Evolutionary conservation across 1,140 invertebrate genomes (phyloP).

Genomic region (Platorchestia sp.): DNA sequence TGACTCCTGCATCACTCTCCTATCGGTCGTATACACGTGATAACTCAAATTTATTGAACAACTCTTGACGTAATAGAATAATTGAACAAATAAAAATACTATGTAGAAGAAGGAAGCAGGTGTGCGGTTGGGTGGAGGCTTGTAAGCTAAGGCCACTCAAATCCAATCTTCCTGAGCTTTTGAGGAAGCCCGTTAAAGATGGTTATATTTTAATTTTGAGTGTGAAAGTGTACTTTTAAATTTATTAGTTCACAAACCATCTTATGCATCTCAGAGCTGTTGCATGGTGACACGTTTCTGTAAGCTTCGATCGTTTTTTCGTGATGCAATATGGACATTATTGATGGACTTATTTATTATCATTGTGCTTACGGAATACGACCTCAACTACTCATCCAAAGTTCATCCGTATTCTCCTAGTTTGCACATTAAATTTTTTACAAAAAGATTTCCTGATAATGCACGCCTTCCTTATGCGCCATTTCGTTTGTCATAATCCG

Average conservation of each 20-base stretch:
- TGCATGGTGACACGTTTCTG: too few species aligned
- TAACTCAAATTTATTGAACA: neutral
- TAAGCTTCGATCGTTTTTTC: too few species aligned
- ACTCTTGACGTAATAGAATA: neutral
- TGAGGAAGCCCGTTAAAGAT: neutral
- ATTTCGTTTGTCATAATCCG: neutral
- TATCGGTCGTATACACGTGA: neutral
- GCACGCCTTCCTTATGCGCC: neutral
- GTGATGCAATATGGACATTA: too few species aligned
- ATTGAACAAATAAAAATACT: neutral
- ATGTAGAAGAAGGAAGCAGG: neutral
- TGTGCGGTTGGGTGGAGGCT: neutral
- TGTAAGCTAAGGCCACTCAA: neutral
- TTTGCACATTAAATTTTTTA: too few species aligned
- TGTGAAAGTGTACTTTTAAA: too few species aligned
- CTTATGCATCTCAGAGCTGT: too few species aligned
- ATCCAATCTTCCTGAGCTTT: neutral
- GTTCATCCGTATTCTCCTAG: too few species aligned
- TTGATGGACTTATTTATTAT: too few species aligned
- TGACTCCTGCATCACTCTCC: neutral
- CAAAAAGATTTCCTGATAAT: neutral
- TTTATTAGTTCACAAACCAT: too few species aligned
- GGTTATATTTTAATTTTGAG: too few species aligned
- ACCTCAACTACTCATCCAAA: too few species aligned
- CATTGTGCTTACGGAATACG: too few species aligned